Conservation (phyloP, 2,113 vertebrate species). For the Lagopus leucura region DNA sequence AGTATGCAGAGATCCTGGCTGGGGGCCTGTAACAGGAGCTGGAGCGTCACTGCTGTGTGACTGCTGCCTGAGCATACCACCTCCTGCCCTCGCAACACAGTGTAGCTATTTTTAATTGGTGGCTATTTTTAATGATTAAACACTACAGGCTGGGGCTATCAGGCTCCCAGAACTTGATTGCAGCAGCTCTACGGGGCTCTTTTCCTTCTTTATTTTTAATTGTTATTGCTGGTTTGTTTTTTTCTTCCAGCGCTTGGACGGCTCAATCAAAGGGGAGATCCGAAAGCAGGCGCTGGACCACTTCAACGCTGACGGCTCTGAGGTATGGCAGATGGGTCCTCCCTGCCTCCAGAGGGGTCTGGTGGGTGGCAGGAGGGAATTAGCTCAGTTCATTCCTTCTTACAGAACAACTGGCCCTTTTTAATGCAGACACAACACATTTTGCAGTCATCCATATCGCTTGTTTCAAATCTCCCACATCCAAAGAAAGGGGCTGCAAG, state of each 20-base stretch:
- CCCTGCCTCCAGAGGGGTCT: neutral
- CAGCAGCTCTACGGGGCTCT: slow-evolving; percentile 23
- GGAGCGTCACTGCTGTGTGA: neutral
- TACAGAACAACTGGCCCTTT: neutral
- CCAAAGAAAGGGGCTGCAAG: neutral
- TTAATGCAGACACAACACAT: neutral
- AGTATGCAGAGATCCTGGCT: slow-evolving; percentile 35
- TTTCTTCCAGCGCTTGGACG: slow-evolving; percentile 89
- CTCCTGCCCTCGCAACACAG: slow-evolving; percentile 22
- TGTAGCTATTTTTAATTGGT: slow-evolving; percentile 86
- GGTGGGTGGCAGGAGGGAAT: neutral
- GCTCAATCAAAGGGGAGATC: slow-evolving; percentile 98
- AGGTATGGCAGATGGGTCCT: slow-evolving; percentile 78
- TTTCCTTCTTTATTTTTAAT: slow-evolving; percentile 9
- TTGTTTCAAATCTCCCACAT: neutral
- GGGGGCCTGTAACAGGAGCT: slow-evolving; percentile 71
- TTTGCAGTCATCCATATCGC: neutral
- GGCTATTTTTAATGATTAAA: slow-evolving; percentile 77
- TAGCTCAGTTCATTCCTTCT: neutral
- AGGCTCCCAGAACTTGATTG: neutral
- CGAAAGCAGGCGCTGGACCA: slow-evolving; percentile 98
- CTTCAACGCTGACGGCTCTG: slow-evolving; percentile 99
- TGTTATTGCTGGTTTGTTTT: slow-evolving; percentile 22
- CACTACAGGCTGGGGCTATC: neutral
- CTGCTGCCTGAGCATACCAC: slow-evolving; percentile 42